phyloP scores from a whole-genome alignment of 2,113 vertebrate species.

The Callipepla squamata region DNA sequence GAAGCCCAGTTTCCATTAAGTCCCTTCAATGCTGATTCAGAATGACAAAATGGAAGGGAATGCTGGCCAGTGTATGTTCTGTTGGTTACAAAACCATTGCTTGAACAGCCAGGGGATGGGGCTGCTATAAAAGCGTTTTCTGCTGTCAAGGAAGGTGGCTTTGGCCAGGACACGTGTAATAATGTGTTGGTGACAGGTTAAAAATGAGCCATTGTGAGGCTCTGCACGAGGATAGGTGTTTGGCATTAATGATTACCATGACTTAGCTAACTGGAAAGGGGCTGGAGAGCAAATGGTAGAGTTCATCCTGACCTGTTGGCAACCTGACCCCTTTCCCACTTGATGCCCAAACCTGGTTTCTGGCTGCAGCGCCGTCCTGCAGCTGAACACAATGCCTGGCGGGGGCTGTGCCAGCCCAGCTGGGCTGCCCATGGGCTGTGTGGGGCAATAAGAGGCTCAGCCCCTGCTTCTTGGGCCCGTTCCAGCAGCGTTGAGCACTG shows the following conservation, averaged over 20 bases:
- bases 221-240: not conserved
- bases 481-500: not conserved
- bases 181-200: not conserved
- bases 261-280: conserved; percentile 22
- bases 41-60: conserved; percentile 22
- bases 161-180: not conserved
- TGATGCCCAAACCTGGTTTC: not conserved
- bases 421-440: not conserved
- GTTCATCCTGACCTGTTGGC: conserved; percentile 47
- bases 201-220: conserved; percentile 54
- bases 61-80: not conserved
- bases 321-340: conserved; percentile 11
- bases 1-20: conserved; percentile 31
- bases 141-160: not conserved
- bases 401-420: not conserved
- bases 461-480: not conserved
- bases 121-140: not conserved
- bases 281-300: not conserved
- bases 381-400: not conserved
- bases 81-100: not conserved
- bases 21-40: conserved; percentile 31
- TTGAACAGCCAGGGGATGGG: not conserved
- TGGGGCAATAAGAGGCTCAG: not conserved
- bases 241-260: conserved; percentile 46
- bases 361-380: not conserved